Percentiles rank a stretch among this genome's conserved stretches.
These are phyloP conservation scores for Cephus spinipes DNA, from an alignment of 2,888 invertebrate species.

Conservation along the genomic window DNA sequence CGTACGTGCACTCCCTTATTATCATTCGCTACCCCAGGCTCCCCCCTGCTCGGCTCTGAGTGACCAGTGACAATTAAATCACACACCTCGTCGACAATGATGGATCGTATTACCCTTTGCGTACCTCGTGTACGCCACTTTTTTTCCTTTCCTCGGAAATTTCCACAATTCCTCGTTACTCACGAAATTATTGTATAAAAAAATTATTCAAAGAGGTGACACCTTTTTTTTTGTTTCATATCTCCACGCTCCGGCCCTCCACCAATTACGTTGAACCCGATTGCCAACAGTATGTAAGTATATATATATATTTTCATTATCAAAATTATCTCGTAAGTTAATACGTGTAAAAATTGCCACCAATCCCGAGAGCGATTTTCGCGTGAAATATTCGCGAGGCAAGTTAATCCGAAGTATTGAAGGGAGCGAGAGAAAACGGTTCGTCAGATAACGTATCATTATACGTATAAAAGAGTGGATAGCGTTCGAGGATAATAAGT, in stretches of 20 bases:
- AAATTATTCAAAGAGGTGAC: background rate
- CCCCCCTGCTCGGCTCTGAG: background rate
- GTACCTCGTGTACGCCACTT: slow-evolving; percentile 12
- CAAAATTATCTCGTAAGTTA: background rate
- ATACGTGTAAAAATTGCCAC: background rate
- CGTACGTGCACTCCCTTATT: background rate
- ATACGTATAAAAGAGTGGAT: background rate
- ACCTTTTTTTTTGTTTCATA: background rate
- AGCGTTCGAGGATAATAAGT: background rate
- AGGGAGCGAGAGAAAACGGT: background rate
- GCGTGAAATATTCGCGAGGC: background rate
- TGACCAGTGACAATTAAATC: slow-evolving; percentile 62
- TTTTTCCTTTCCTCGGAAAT: slow-evolving; percentile 41
- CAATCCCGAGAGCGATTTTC: background rate
- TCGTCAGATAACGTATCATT: background rate
- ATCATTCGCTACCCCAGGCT: background rate
- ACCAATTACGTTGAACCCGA: background rate
- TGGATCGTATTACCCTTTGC: slow-evolving; percentile 48
- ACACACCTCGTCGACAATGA: slow-evolving; percentile 63
- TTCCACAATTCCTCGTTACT: slow-evolving; percentile 28
- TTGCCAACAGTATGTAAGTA: background rate
- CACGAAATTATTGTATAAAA: background rate
- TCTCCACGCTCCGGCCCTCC: background rate
- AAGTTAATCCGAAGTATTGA: background rate
- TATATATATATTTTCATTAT: background rate